Conservation (phyloP, 1,140 invertebrate genomes). For the Lepidurus couesii region DNA sequence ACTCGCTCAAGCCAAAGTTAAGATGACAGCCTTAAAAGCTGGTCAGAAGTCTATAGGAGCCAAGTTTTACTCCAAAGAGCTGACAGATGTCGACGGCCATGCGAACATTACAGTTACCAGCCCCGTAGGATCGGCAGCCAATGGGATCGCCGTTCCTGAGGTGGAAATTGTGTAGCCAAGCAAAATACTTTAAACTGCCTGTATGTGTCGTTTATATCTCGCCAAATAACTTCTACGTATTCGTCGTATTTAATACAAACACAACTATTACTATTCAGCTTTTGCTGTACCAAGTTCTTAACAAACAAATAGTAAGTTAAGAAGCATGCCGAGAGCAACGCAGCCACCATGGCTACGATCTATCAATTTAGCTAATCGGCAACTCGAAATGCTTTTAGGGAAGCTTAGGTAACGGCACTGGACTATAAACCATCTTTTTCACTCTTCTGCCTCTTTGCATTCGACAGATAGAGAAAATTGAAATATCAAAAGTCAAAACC, state of each 20-base stretch:
- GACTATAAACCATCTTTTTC: no score
- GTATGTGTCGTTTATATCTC: neutral
- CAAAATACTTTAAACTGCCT: neutral
- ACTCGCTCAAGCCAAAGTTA: constrained; percentile 60
- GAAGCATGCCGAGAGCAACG: no score
- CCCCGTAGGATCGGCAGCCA: neutral
- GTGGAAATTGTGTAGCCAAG: neutral
- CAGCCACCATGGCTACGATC: no score
- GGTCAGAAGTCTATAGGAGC: constrained; percentile 69
- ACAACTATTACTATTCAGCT: neutral
- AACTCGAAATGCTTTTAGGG: no score
- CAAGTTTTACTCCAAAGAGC: constrained; percentile 72
- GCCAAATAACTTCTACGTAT: neutral
- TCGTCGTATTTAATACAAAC: neutral
- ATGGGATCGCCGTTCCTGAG: neutral
- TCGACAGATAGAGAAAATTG: no score
- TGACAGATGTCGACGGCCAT: constrained; percentile 77
- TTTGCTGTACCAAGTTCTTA: no score
- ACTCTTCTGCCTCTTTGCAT: no score
- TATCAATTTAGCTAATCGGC: no score
- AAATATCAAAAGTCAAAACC: no score
- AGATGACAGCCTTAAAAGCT: constrained; percentile 60
- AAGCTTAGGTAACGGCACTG: no score
- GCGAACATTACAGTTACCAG: constrained; percentile 43
- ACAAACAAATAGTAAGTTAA: no score